Evolutionary conservation across 2,888 invertebrate genomes (phyloP).

Genomic region (Melangyna quadrimaculata): DNA sequence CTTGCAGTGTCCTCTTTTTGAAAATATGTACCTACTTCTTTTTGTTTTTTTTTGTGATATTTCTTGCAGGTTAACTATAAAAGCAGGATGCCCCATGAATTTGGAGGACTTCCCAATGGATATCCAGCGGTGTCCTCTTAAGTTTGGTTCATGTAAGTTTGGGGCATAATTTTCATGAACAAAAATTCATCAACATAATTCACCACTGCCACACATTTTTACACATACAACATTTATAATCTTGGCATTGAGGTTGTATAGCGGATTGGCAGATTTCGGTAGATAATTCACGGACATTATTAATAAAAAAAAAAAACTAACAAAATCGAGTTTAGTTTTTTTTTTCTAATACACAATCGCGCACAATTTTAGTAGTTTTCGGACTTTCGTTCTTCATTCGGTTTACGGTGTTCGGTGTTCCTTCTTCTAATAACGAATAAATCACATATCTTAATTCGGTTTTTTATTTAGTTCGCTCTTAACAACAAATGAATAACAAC

Average conservation of each 20-base stretch:
- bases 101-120: constrained; percentile 93
- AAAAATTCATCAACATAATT: constrained; percentile 22
- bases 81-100: constrained; percentile 92
- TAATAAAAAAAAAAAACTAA: background rate
- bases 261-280: background rate
- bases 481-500: too few relatives aligned
- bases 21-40: background rate
- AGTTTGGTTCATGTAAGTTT: constrained; percentile 92
- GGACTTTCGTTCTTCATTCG: too few relatives aligned
- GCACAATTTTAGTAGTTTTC: too few relatives aligned
- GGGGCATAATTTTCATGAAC: background rate
- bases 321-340: too few relatives aligned
- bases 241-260: background rate
- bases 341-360: too few relatives aligned
- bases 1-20: background rate
- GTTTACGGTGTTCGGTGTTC: too few relatives aligned
- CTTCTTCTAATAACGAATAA: too few relatives aligned
- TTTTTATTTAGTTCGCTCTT: too few relatives aligned
- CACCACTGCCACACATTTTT: constrained; percentile 57
- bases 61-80: constrained; percentile 87
- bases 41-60: constrained; percentile 16
- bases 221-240: constrained; percentile 42
- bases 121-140: constrained; percentile 89
- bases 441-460: too few relatives aligned
- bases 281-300: too few relatives aligned